phyloP scores from a whole-genome alignment of 2,888 invertebrate species.

The Trachelus iudaicus region DNA sequence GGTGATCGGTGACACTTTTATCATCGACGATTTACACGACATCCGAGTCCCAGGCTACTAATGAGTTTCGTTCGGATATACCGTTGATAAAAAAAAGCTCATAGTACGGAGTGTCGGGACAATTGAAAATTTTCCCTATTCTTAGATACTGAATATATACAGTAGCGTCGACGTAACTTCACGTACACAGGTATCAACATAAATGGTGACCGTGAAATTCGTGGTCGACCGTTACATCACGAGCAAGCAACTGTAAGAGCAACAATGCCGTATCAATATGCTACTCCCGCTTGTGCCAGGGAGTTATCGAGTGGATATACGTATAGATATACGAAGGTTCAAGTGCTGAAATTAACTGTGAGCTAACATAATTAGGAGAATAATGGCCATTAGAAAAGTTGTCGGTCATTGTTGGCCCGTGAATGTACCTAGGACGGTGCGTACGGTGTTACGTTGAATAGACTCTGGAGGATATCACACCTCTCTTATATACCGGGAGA shows the following conservation, averaged over 20 bases:
- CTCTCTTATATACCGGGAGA: constrained; percentile 23
- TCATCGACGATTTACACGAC: neutral
- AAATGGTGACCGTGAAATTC: constrained; percentile 4
- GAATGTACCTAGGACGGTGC: constrained; percentile 7
- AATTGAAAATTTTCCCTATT: neutral
- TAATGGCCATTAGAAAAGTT: constrained; percentile 31
- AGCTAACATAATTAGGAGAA: constrained; percentile 32
- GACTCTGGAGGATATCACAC: constrained; percentile 30
- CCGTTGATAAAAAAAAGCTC: neutral
- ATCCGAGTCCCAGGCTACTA: neutral
- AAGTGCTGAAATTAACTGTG: constrained; percentile 21
- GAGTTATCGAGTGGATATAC: constrained; percentile 4
- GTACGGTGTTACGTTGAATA: neutral
- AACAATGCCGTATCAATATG: constrained; percentile 1
- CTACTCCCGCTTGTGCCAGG: neutral
- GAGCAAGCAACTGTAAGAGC: neutral
- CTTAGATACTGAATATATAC: neutral
- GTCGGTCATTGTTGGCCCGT: constrained; percentile 33
- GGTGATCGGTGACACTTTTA: neutral
- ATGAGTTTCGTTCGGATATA: neutral
- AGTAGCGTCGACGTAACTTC: neutral
- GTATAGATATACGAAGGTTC: neutral
- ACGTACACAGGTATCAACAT: neutral
- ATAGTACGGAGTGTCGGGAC: neutral
- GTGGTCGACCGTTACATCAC: neutral